These are phyloP conservation scores for Plagodis pulveraria DNA, from an alignment of 2,888 invertebrate species.

Conservation along the genomic window DNA sequence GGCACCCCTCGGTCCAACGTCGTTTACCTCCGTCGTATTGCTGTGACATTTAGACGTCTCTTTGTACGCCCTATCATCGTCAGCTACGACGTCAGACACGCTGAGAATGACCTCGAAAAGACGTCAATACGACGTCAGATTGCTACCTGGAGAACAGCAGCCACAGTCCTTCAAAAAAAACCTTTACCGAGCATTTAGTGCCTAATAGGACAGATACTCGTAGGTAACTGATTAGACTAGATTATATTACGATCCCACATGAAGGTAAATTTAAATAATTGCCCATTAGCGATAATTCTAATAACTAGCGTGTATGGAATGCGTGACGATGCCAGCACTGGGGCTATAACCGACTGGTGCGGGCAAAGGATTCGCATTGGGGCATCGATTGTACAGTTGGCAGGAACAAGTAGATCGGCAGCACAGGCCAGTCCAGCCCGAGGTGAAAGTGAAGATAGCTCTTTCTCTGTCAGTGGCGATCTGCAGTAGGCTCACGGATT, in stretches of 20 bases:
- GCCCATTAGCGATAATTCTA: constrained; percentile 66
- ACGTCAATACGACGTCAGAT: too few species aligned
- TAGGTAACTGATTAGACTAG: constrained; percentile 6
- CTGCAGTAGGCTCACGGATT: constrained; percentile 29
- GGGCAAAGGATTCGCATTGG: constrained; percentile 58
- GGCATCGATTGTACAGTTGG: constrained; percentile 52
- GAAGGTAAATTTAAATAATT: constrained; percentile 67
- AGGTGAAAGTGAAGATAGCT: constrained; percentile 74
- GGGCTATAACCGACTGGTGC: constrained; percentile 63
- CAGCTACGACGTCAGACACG: too few species aligned
- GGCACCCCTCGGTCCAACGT: too few species aligned
- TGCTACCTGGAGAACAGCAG: too few species aligned
- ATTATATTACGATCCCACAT: constrained; percentile 63
- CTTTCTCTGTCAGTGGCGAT: constrained; percentile 53
- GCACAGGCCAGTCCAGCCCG: constrained; percentile 4
- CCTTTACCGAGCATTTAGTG: too few species aligned
- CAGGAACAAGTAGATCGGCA: constrained; percentile 70
- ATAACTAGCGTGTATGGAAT: constrained; percentile 69
- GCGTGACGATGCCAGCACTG: constrained; percentile 52
- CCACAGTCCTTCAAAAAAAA: too few species aligned
- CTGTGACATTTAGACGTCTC: too few species aligned
- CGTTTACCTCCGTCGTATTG: too few species aligned
- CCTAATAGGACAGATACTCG: too few species aligned
- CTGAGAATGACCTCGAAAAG: too few species aligned
- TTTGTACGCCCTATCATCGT: too few species aligned